Conservation (phyloP, 2,888 invertebrate species). For the Psylliodes chrysocephalus region DNA sequence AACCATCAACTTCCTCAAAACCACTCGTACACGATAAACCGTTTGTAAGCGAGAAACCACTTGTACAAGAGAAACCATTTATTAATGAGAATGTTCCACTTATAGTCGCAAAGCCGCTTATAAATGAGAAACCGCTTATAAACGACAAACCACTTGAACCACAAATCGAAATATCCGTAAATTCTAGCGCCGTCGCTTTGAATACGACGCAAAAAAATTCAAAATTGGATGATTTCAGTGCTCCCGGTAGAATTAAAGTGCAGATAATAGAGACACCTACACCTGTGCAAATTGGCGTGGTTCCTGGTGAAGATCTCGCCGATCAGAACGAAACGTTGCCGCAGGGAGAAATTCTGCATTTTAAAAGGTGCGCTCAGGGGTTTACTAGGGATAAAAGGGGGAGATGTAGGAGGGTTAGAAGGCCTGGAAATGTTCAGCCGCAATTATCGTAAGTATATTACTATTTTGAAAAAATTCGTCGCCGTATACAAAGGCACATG, state of each 20-base stretch:
- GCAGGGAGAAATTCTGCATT: constrained; percentile 53
- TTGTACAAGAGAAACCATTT: too few species aligned
- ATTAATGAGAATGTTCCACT: too few species aligned
- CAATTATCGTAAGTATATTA: constrained; percentile 44
- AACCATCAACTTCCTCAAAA: constrained; percentile 2
- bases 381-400: constrained; percentile 60
- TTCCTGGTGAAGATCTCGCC: constrained; percentile 43
- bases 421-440: constrained; percentile 46
- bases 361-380: constrained; percentile 57
- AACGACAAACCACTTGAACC: background rate
- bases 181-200: background rate
- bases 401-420: constrained; percentile 59
- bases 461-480: too few species aligned
- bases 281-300: constrained; percentile 28
- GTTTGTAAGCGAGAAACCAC: too few species aligned
- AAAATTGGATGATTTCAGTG: constrained; percentile 32
- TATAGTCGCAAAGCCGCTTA: background rate
- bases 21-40: background rate
- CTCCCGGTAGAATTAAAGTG: constrained; percentile 54
- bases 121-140: background rate
- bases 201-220: constrained; percentile 9
- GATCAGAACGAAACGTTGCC: constrained; percentile 35
- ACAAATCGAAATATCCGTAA: background rate
- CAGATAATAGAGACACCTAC: constrained; percentile 50
- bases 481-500: too few species aligned